Evolutionary conservation across 2,113 vertebrate species (phyloP), one percentile per base, ranked within the genome.

Genomic region (Notarius lentiginosus): DNA sequence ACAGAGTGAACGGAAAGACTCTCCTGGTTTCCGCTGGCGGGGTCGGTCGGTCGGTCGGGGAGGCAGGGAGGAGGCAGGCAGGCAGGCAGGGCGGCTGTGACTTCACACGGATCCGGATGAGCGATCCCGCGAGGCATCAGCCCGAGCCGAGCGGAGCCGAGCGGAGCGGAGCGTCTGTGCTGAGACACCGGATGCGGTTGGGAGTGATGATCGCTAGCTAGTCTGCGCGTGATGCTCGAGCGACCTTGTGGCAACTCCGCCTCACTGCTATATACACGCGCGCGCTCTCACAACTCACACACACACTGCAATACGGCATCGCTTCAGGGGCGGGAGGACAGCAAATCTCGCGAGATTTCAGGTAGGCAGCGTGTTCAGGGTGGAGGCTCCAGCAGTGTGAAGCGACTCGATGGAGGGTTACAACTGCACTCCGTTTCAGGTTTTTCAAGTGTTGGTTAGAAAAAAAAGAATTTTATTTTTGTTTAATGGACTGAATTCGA

Each of bases 231-330:
- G 95, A 95, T 95, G 94, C 95, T 94, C 86, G 56, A 56, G 89
- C 92, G 92, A 95, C 93, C 93, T 94, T 94, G 92, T 92, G 82
- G 92, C 93, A 92, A 90, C 93, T 93, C 91, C 94, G 93, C 94
- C 94, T 94, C 81, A 80, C 93, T 86, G 91, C 89, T 94, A 87
- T 93, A 90, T 95, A 95, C 93, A 94, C 90, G 89, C 83, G 20
- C 70, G 18, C 65, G 47, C 20, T 24, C 66, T 15, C 65, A 15
- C 68, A 30, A 51, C 83, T 2, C 70, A 94, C 93, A 94, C 90
- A 90, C 91, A 88, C 91, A 89, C 93, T 92, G 94, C 94, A 92
- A 92, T 89, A 89, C 79, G 88, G 91, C 93, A 92, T 92, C 93
- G 90, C 88, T 89, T 53, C 63, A 88, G 91, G 93, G 95, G 89